Base-by-base conservation (phyloP, 2,797 vertebrate genomes). In the Natrix natrix region DNA sequence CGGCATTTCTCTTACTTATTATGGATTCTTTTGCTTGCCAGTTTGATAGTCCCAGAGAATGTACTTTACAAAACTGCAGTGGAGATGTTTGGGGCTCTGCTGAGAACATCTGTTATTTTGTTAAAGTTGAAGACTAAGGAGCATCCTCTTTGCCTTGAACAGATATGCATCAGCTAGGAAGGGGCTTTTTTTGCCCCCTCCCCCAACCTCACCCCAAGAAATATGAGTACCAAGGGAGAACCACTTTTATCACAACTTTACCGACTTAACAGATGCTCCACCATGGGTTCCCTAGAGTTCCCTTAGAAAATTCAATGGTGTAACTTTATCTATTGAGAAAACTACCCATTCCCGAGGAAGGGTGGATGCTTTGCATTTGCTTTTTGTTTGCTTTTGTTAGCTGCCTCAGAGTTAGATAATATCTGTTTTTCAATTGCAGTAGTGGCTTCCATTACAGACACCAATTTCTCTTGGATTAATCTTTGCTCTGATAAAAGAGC, bases 381-480 rank as follows among this genome's bases (percentile, higher is more conserved):
- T 74, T 91, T 93, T 92, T 54, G 0, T 0, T 56, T 48, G 89
- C 92, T 94, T 90, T 59, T 22, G 74, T 91, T 92, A 0, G 0
- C 13, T 91, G 92, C 69, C 86, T 37, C 92, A 94, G 88, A 86
- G 37, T 94, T 91, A 91, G 90, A 93, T 93, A 94, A 92, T 90
- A 93, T 86, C 86, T 0, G 0, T 86, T 43, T 92, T 11, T 28
- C 90, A 90, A 89, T 56, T 92, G 92, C 61, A 87, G 91, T 69
- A 86, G 32, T 90, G 69, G 89, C 88, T 95, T 24, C 90, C 92
- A 74, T 91, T 95, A 66, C 14, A 90, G 43, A 87, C 83, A 91
- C 11, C 55, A 89, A 89, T 91, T 20, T 83, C 87, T 86, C 56
- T 48, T 37, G 94, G 8, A 59, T 91, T 86, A 86, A 57, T 61